Base-by-base conservation (phyloP, 2,797 vertebrate species). In the Gymnocypris eckloni region DNA sequence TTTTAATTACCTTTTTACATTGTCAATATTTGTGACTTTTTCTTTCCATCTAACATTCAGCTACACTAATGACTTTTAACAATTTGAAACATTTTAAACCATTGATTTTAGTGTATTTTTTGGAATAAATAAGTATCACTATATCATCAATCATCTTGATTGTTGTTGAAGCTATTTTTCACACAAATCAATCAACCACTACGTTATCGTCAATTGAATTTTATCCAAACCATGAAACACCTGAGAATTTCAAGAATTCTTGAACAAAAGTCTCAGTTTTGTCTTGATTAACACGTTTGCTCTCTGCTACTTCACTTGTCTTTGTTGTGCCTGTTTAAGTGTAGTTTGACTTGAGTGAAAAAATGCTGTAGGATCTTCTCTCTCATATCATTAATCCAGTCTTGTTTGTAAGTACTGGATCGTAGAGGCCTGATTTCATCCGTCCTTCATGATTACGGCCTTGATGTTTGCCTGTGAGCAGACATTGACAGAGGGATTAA, bases 211-310 rank as follows among this genome's bases (percentile, higher is more conserved):
- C 18, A 43, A 41, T 71, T n/a, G 1, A 43, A 43, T 12, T n/a
- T 11, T n/a, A 6, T 73, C 13, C 6, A 25, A 25, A 72, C 41
- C 41, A 45, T 45, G 18, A 20, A 37, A 11, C 16, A 75, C 12
- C 18, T 37, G 48, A 48, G 28, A 54, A 37, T 13, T 75, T 33
- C 28, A 33, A 28, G 28, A 28, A 28, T 28, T 28, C 28, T 28
- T 28, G 28, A 28, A 28, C 28, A 28, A 33, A 33, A 33, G 37
- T 22, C 33, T 37, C 22, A 37, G 11, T 69, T 82, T 66, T 28
- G 50, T 82, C 28, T 87, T 79, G 45, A 73, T 72, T 5, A 75
- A 37, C 54, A 7, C 16, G 52, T 59, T 81, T 54, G 33, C 66
- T 50, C 39, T 67, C 78, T 48, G 22, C n/a, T 52, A 20, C 56